These are phyloP conservation scores for Alcedo quadribrachys DNA, from an alignment of 2,797 vertebrate genomes.

Conservation along the genomic window DNA sequence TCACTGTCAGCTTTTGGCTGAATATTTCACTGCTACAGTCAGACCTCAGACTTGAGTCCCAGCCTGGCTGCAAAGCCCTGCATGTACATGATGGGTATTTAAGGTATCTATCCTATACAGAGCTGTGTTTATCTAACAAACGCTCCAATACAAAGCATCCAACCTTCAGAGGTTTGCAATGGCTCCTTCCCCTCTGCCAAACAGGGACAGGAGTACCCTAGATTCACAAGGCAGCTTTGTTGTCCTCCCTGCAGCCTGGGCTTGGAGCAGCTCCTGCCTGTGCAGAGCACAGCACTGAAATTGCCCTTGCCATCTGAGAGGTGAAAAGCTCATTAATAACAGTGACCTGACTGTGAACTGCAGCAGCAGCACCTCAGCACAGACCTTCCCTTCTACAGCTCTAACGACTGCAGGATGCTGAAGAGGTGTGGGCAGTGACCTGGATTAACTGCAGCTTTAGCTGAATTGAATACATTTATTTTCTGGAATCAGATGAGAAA, in stretches of 20 bases:
- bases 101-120: neutral
- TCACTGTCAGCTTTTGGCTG: neutral
- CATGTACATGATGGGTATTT: neutral
- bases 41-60: neutral
- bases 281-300: slow-evolving; percentile 1
- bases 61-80: neutral
- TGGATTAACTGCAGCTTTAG: slow-evolving; percentile 54
- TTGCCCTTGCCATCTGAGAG: slow-evolving; percentile 37
- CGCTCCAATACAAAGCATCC: neutral
- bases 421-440: slow-evolving; percentile 55
- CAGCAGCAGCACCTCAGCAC: neutral
- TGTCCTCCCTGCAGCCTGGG: neutral
- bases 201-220: neutral
- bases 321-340: slow-evolving; percentile 67
- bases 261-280: slow-evolving; percentile 3
- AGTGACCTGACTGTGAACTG: slow-evolving; percentile 58
- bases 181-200: neutral
- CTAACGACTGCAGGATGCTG: slow-evolving; percentile 40
- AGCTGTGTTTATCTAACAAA: neutral
- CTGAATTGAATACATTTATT: slow-evolving; percentile 50
- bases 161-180: neutral
- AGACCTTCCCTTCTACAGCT: slow-evolving; percentile 36
- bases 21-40: neutral
- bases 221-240: slow-evolving; percentile 3
- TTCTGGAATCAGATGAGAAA: slow-evolving; percentile 16